phyloP scores from a whole-genome alignment of 2,113 vertebrate genomes.

The Cryptomyrus ogoouensis region DNA sequence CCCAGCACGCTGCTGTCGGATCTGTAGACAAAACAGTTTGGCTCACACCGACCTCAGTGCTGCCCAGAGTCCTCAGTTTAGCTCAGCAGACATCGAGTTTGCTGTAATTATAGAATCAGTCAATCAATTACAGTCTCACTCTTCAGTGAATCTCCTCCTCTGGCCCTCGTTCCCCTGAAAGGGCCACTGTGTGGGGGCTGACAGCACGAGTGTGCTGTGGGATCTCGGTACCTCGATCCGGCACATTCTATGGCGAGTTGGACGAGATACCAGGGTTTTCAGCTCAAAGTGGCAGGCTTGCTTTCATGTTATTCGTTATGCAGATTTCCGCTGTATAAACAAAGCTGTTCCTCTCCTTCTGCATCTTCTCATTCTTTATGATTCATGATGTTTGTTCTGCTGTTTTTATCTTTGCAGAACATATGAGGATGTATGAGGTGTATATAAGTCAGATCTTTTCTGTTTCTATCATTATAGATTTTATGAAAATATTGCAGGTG shows the following conservation, averaged over 20 bases:
- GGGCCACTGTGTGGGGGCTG: neutral
- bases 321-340: neutral
- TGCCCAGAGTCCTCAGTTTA: neutral
- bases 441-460: neutral
- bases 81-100: neutral
- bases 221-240: neutral
- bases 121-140: conserved; percentile 1
- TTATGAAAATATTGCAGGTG: neutral
- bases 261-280: neutral
- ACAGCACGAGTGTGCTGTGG: neutral
- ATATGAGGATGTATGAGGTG: neutral
- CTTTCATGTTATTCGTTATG: neutral
- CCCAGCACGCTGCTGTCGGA: neutral
- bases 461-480: neutral
- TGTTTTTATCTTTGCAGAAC: neutral
- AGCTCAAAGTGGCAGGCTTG: neutral
- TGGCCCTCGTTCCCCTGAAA: neutral
- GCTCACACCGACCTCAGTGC: neutral
- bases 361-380: neutral
- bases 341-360: conserved; percentile 5
- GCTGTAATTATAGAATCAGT: conserved; percentile 3
- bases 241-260: neutral
- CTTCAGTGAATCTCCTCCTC: neutral
- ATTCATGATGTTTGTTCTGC: neutral
- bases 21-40: neutral